phyloP scores from a whole-genome alignment of 2,797 vertebrate species.

The Phoebastria nigripes region DNA sequence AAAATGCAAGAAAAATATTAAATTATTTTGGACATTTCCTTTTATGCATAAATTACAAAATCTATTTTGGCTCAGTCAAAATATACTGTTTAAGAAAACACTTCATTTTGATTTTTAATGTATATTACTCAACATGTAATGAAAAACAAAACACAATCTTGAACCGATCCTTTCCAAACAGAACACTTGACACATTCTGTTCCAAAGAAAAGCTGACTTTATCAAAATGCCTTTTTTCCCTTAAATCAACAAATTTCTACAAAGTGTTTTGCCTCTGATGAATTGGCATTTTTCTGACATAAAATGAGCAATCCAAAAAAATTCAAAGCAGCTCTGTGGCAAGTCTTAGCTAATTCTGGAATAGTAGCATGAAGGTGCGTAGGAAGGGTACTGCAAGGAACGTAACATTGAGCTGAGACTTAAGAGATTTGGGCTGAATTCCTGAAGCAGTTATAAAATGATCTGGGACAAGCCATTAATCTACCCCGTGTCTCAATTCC shows the following conservation, averaged over 20 bases:
- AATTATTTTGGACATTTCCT: constrained; percentile 11
- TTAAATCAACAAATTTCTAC: constrained; percentile 56
- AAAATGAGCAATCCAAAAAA: constrained; percentile 54
- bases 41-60: constrained; percentile 36
- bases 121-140: constrained; percentile 59
- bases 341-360: constrained; percentile 57
- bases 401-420: background rate
- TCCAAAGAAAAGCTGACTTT: constrained; percentile 61
- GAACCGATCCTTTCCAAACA: constrained; percentile 23
- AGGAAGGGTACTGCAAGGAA: constrained; percentile 52
- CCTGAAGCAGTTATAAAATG: constrained; percentile 15
- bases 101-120: constrained; percentile 59
- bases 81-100: constrained; percentile 51
- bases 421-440: constrained; percentile 47
- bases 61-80: constrained; percentile 48
- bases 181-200: constrained; percentile 45
- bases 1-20: background rate
- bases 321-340: constrained; percentile 38
- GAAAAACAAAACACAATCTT: constrained; percentile 56
- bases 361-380: constrained; percentile 55
- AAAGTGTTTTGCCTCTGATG: constrained; percentile 50
- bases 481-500: background rate
- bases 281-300: constrained; percentile 60
- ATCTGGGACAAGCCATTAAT: constrained; percentile 42
- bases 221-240: background rate